Evolutionary conservation across 2,113 vertebrate species (phyloP).

Genomic region (Aldabrachelys gigantea): DNA sequence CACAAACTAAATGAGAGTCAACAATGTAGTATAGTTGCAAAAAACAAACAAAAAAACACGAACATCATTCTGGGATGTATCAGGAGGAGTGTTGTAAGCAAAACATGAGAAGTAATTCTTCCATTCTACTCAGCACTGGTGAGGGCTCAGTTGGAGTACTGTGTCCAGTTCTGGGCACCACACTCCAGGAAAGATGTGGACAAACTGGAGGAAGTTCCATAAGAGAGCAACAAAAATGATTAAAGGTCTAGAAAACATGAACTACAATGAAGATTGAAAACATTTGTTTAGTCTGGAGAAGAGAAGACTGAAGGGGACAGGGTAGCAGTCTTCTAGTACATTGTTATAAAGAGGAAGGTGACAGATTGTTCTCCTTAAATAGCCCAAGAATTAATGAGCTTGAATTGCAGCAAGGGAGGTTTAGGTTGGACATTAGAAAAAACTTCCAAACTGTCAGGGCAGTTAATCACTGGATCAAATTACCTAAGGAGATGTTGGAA

Average conservation of each 20-base stretch:
- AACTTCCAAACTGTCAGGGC: not conserved
- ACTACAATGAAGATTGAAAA: not conserved
- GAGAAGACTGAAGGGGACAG: not conserved
- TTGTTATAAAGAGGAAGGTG: not conserved
- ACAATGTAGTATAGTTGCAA: not conserved
- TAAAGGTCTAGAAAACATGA: not conserved
- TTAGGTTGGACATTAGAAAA: not conserved
- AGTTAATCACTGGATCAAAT: not conserved
- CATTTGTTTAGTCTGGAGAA: not conserved
- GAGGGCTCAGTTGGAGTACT: not conserved
- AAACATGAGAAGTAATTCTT: not conserved
- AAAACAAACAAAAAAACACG: too few species aligned
- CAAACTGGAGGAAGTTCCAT: not conserved
- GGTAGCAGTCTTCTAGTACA: not conserved
- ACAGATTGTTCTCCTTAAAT: not conserved
- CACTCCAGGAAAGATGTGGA: not conserved
- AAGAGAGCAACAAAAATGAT: not conserved
- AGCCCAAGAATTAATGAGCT: not conserved
- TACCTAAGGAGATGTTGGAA: not conserved
- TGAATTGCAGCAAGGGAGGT: not conserved
- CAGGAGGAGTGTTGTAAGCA: not conserved
- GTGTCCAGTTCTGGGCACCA: not conserved
- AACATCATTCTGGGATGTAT: not conserved
- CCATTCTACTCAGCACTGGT: not conserved
- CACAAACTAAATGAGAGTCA: not conserved